These are phyloP conservation scores for Diaphora mendica DNA, from an alignment of 2,888 invertebrate species.

Conservation along the genomic window DNA sequence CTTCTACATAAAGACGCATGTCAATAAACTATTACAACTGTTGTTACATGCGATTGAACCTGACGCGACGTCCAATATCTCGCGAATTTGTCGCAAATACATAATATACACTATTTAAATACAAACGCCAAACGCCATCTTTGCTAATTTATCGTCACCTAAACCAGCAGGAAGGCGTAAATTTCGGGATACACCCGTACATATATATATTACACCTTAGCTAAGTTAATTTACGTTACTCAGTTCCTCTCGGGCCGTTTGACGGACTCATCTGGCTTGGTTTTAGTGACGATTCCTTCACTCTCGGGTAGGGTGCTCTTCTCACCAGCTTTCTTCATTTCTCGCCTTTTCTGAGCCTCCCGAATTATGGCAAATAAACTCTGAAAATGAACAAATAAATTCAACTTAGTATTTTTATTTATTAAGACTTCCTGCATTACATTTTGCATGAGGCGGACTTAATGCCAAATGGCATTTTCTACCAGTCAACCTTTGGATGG, in stretches of 20 bases:
- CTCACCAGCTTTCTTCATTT: constrained; percentile 71
- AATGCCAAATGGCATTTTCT: too few species aligned
- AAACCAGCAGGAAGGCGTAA: constrained; percentile 60
- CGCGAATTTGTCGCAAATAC: constrained; percentile 28
- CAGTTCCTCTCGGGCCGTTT: constrained; percentile 78
- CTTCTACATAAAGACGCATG: constrained; percentile 49
- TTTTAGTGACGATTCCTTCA: constrained; percentile 70
- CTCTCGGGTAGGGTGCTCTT: constrained; percentile 65
- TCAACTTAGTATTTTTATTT: not conserved
- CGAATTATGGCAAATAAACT: constrained; percentile 80
- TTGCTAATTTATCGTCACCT: constrained; percentile 58
- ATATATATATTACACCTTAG: constrained; percentile 50
- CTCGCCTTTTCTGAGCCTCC: constrained; percentile 78
- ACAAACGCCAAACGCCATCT: constrained; percentile 55
- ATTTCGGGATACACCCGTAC: constrained; percentile 29
- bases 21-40: constrained; percentile 49
- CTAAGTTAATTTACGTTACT: constrained; percentile 43
- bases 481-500: too few species aligned
- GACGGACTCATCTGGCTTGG: constrained; percentile 59
- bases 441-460: too few species aligned
- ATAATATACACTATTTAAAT: constrained; percentile 34
- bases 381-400: constrained; percentile 58
- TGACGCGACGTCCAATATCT: constrained; percentile 19
- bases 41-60: constrained; percentile 31
- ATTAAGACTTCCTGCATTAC: too few species aligned